Conservation (phyloP, 2,797 vertebrate genomes). For the Mormyrops boulengeri region DNA sequence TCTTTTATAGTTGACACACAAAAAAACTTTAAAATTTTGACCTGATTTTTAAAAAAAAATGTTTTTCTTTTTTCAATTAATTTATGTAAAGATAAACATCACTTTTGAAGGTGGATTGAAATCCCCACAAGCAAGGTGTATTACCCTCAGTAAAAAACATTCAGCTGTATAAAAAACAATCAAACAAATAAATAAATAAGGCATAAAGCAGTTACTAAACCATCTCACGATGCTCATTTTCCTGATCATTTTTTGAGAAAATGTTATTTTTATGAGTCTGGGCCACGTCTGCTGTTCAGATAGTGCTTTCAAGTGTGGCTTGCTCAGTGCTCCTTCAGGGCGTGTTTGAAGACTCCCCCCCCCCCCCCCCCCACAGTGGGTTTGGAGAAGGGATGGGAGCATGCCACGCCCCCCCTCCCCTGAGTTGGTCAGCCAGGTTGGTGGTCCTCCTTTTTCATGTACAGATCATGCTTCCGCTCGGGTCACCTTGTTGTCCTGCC, state of each 20-base stretch:
- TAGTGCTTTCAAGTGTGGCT: background rate
- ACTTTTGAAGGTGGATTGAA: background rate
- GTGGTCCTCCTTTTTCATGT: constrained; percentile 83
- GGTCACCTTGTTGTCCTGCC: constrained; percentile 81
- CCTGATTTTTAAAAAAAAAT: background rate
- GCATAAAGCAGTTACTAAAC: background rate
- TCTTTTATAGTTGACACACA: background rate
- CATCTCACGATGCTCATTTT: background rate
- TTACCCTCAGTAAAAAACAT: background rate
- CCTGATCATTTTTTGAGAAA: background rate
- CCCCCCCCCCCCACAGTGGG: constrained; percentile 5
- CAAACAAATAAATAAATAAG: background rate
- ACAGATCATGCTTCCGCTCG: constrained; percentile 76
- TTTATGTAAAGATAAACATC: background rate
- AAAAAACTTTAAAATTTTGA: background rate
- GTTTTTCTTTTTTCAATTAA: background rate
- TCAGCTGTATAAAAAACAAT: background rate
- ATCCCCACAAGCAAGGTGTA: background rate
- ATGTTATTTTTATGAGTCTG: background rate
- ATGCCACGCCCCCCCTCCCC: constrained; percentile 69
- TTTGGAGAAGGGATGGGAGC: constrained; percentile 70
- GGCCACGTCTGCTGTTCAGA: background rate
- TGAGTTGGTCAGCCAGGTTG: constrained; percentile 95
- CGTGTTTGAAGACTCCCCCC: constrained; percentile 38
- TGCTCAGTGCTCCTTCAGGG: constrained; percentile 23